phyloP scores from a whole-genome alignment of 1,140 invertebrate species.

The Drosophila pandora region DNA sequence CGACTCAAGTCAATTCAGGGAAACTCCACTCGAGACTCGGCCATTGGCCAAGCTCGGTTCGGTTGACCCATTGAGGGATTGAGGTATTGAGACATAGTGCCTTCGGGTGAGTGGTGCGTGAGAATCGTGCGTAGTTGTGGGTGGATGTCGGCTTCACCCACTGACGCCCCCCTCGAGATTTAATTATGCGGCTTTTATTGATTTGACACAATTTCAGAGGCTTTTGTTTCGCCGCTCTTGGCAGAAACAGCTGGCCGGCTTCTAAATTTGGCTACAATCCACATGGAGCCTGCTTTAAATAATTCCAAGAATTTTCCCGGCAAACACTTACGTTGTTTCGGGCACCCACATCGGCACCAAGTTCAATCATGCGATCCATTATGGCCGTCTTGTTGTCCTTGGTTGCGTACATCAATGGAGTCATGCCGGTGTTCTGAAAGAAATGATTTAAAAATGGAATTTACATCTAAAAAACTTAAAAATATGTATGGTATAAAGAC shows the following conservation, averaged over 20 bases:
- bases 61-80: constrained; percentile 64
- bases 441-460: neutral
- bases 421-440: constrained; percentile 93
- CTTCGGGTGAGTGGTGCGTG: constrained; percentile 32
- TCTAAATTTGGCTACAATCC: constrained; percentile 21
- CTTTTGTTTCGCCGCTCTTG: constrained; percentile 36
- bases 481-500: no score
- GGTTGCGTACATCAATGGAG: constrained; percentile 96
- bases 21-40: constrained; percentile 16
- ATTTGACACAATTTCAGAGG: constrained; percentile 81
- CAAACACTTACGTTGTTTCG: constrained; percentile 92
- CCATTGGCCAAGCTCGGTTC: constrained; percentile 65
- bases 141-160: constrained; percentile 27
- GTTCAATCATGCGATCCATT: constrained; percentile 94
- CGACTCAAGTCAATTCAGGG: constrained; percentile 9
- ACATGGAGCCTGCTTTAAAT: constrained; percentile 37
- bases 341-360: constrained; percentile 95
- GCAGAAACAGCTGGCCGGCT: constrained; percentile 38
- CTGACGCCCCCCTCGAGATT: constrained; percentile 66
- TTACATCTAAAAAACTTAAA: no score
- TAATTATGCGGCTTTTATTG: constrained; percentile 82
- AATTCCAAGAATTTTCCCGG: constrained; percentile 21
- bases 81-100: constrained; percentile 11
- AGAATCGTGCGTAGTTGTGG: constrained; percentile 52
- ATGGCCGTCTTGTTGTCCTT: constrained; percentile 96